Percentiles rank a stretch among this genome's conserved stretches.
Conservation (phyloP, 2,113 vertebrate species). For the Pelusios castaneus region DNA sequence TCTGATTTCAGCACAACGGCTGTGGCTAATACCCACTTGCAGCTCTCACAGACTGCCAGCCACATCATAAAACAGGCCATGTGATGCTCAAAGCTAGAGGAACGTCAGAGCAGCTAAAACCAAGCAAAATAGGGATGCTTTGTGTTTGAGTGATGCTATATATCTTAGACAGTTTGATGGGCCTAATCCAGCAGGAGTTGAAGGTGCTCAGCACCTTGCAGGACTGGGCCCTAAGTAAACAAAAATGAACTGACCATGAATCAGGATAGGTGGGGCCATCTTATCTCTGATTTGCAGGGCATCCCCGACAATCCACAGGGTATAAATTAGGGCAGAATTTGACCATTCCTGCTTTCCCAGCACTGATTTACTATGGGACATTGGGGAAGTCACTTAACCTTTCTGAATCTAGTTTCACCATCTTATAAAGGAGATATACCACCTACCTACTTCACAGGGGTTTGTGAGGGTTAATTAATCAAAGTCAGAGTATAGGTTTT, state of each 20-base stretch:
- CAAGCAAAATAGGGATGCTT: background rate
- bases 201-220: background rate
- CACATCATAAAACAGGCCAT: background rate
- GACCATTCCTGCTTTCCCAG: background rate
- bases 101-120: background rate
- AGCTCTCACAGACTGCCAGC: background rate
- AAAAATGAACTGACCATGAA: background rate
- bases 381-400: background rate
- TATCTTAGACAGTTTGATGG: too few species aligned
- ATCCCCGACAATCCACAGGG: background rate
- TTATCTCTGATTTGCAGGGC: background rate
- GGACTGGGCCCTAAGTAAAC: background rate
- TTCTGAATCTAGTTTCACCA: background rate
- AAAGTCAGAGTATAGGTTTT: background rate
- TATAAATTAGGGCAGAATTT: background rate
- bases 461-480: background rate
- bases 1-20: background rate
- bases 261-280: background rate
- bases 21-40: background rate
- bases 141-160: background rate
- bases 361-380: background rate
- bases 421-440: background rate
- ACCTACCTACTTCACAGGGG: background rate
- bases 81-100: background rate
- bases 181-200: background rate